Conservation (phyloP, 2,888 invertebrate genomes). For the Octonoba sinensis region DNA sequence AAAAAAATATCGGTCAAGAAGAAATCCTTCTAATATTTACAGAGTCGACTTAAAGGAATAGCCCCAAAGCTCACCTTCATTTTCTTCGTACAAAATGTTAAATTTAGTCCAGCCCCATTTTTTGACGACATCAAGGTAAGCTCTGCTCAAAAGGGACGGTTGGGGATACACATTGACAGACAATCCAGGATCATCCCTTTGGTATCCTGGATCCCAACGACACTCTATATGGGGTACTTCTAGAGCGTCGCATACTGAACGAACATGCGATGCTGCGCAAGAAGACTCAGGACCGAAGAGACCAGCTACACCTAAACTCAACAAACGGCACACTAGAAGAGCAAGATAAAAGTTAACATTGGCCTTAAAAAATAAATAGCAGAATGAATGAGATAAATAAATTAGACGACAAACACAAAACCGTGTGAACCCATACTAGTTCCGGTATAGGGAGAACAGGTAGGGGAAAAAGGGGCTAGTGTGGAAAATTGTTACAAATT, state of each 20-base stretch:
- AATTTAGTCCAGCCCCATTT: slow-evolving; percentile 85
- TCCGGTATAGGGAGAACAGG: too few relatives aligned
- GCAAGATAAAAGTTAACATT: background rate
- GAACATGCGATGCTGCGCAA: slow-evolving; percentile 81
- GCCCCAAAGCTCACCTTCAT: slow-evolving; percentile 76
- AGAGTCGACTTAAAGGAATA: too few relatives aligned
- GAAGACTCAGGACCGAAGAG: slow-evolving; percentile 86
- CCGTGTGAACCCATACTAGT: too few relatives aligned
- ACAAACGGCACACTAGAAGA: slow-evolving; percentile 85
- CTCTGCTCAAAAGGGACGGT: slow-evolving; percentile 73
- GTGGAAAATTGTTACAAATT: too few relatives aligned
- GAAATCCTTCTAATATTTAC: too few relatives aligned
- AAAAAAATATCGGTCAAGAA: too few relatives aligned
- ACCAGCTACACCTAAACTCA: slow-evolving; percentile 82
- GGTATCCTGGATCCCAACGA: slow-evolving; percentile 81
- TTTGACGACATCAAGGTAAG: slow-evolving; percentile 81
- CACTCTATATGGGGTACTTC: slow-evolving; percentile 90
- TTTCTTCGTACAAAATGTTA: slow-evolving; percentile 87
- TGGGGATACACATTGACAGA: slow-evolving; percentile 87
- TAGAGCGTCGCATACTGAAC: slow-evolving; percentile 85
- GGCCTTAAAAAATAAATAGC: background rate
- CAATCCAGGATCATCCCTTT: slow-evolving; percentile 80
- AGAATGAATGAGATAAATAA: too few relatives aligned
- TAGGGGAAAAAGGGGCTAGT: too few relatives aligned
- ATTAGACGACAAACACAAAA: too few relatives aligned